These are phyloP conservation scores for Passer montanus DNA, from an alignment of 2,113 vertebrate species.

Conservation along the genomic window DNA sequence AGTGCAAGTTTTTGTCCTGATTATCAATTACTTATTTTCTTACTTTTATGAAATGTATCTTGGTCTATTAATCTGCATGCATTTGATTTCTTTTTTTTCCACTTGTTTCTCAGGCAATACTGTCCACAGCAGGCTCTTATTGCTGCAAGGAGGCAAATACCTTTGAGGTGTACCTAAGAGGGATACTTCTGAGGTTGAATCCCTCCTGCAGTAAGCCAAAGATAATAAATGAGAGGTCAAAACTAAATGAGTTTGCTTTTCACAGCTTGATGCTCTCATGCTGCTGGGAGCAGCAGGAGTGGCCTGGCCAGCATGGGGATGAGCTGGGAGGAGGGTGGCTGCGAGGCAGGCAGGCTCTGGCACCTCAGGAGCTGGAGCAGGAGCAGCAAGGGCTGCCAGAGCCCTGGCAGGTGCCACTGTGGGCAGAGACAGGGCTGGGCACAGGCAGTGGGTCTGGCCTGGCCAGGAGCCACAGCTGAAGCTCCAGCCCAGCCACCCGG, in stretches of 20 bases:
- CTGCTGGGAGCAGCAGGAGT: neutral
- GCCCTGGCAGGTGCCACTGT: neutral
- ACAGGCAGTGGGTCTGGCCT: accelerated
- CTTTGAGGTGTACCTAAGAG: neutral
- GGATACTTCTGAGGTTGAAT: neutral
- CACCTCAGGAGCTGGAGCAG: neutral
- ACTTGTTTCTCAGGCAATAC: neutral
- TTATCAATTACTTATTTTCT: neutral
- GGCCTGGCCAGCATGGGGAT: accelerated
- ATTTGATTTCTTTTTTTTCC: neutral
- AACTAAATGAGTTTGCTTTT: neutral
- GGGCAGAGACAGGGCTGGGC: too few relatives aligned
- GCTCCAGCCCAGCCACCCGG: too few relatives aligned
- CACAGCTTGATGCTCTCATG: neutral
- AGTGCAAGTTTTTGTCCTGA: neutral
- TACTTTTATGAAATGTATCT: neutral
- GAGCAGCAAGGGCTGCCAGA: accelerated
- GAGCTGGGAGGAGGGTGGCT: neutral
- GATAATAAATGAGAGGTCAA: neutral
- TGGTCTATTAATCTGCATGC: neutral
- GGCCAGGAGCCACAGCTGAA: accelerated
- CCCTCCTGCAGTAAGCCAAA: neutral
- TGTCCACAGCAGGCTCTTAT: neutral
- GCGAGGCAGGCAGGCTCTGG: neutral
- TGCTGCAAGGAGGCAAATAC: neutral